Evolutionary conservation across 2,797 vertebrate species (phyloP).

Genomic region (Dermochelys coriacea): DNA sequence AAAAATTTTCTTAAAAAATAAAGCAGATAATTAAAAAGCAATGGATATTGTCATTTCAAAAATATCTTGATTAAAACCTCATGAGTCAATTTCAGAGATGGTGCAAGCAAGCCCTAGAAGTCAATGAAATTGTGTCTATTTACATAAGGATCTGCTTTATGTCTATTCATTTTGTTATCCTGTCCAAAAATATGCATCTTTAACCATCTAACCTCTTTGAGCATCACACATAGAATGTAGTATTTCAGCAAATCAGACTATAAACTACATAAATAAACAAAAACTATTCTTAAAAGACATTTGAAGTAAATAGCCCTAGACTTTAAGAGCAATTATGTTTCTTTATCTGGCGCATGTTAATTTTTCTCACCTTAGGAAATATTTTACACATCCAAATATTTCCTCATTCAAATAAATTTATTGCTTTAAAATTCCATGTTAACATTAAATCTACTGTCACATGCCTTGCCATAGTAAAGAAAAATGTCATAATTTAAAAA

Average conservation of each 20-base stretch:
- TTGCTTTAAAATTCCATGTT: neutral
- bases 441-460: neutral
- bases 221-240: neutral
- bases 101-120: neutral
- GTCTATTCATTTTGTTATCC: neutral
- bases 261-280: neutral
- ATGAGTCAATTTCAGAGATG: neutral
- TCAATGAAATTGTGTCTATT: neutral
- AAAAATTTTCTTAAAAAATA: neutral
- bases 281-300: neutral
- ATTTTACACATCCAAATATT: neutral
- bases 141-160: neutral
- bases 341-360: neutral
- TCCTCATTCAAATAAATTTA: neutral
- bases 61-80: neutral
- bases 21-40: neutral
- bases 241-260: neutral
- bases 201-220: neutral
- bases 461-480: neutral
- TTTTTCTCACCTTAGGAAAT: neutral
- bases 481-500: conserved; percentile 30
- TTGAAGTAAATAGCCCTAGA: neutral
- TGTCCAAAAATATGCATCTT: neutral
- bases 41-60: neutral
- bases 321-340: neutral